These are phyloP conservation scores for Physeter macrocephalus DNA, from an alignment of 2,113 vertebrate species.

Conservation along the genomic window DNA sequence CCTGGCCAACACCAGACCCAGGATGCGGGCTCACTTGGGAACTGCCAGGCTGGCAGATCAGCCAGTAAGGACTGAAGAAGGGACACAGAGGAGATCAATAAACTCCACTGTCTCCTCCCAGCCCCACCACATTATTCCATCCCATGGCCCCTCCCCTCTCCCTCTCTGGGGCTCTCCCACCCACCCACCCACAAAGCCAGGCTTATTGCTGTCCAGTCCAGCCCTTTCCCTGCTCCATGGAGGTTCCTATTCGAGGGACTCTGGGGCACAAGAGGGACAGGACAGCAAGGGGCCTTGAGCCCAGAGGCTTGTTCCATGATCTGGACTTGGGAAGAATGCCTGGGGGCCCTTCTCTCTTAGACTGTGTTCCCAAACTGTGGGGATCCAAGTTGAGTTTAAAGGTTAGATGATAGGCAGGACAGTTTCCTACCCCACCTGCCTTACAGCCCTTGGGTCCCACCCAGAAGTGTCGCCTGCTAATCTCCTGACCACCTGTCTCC, in stretches of 20 bases:
- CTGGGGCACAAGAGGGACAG: background rate
- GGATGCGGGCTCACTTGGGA: background rate
- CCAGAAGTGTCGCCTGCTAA: background rate
- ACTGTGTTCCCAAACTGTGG: background rate
- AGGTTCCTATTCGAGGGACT: background rate
- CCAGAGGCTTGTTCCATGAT: background rate
- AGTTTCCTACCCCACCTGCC: background rate
- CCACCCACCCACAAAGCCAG: background rate
- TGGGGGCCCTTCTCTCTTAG: background rate
- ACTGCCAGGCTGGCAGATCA: background rate
- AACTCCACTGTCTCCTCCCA: background rate
- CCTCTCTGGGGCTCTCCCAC: background rate
- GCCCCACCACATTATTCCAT: fast-evolving
- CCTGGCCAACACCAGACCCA: background rate
- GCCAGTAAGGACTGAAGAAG: background rate
- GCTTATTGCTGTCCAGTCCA: background rate
- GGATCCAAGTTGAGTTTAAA: too few relatives aligned
- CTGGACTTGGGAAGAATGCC: background rate
- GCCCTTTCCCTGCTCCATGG: background rate
- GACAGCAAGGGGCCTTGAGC: background rate
- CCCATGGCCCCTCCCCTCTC: background rate
- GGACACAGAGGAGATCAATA: background rate
- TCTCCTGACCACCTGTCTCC: background rate
- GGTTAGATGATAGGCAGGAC: background rate
- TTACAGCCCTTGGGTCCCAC: background rate